phyloP scores from a whole-genome alignment of 2,888 invertebrate genomes.

The Dinocampus coccinellae region DNA sequence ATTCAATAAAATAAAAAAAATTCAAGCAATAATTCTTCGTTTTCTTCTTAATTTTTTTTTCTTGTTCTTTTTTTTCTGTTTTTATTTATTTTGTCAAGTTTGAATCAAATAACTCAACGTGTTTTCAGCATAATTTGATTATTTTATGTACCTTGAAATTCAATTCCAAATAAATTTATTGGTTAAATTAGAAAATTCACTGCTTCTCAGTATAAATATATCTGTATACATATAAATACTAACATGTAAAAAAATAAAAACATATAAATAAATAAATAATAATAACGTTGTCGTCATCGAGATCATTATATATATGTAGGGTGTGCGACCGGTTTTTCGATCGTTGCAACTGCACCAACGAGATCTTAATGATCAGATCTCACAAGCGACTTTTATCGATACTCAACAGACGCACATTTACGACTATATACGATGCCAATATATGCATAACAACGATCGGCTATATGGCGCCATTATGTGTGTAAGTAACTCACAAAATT shows the following conservation, averaged over 20 bases:
- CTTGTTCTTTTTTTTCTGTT: no score
- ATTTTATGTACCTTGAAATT: not conserved
- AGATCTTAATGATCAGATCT: conserved; percentile 46
- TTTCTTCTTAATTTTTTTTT: not conserved
- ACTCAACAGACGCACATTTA: conserved; percentile 42
- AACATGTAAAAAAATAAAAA: conserved; percentile 20
- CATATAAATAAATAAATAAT: no score
- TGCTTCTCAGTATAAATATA: not conserved
- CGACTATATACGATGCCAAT: conserved; percentile 20
- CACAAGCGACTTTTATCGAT: conserved; percentile 45
- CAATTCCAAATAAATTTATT: not conserved
- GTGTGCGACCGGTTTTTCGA: conserved; percentile 41
- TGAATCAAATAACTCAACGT: not conserved
- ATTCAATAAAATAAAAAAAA: not conserved
- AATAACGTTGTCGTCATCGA: conserved; percentile 36
- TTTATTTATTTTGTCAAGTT: not conserved
- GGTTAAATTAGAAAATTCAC: not conserved
- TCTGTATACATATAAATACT: conserved; percentile 8
- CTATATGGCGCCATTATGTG: not conserved
- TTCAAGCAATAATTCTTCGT: not conserved
- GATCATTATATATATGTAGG: conserved; percentile 34
- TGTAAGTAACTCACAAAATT: not conserved
- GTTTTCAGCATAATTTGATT: not conserved
- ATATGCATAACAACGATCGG: not conserved
- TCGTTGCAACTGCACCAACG: conserved; percentile 5